Evolutionary conservation across 2,797 vertebrate genomes (phyloP).

Genomic region (Gambelia wislizenii): DNA sequence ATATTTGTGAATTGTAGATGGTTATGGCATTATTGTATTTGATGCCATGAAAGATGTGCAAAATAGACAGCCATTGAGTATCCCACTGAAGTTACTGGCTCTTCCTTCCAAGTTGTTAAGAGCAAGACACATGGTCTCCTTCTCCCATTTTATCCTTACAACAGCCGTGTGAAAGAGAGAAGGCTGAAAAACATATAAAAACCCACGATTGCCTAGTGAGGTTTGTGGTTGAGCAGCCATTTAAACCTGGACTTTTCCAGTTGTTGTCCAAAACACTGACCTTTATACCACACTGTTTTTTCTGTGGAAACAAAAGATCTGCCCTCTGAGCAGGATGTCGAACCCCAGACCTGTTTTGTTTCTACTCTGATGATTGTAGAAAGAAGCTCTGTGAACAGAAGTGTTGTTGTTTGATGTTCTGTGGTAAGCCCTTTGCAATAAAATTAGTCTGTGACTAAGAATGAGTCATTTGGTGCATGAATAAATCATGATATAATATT

Average conservation of each 20-base stretch:
- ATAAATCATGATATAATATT: conserved; percentile 13
- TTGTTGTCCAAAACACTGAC: too few relatives aligned
- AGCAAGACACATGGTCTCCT: background rate
- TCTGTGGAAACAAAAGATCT: background rate
- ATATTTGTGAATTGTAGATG: background rate
- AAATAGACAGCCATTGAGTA: background rate
- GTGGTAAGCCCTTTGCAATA: background rate
- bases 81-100: background rate
- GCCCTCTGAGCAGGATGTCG: background rate
- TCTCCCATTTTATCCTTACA: too few relatives aligned
- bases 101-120: background rate
- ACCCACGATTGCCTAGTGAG: background rate
- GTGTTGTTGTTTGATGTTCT: background rate
- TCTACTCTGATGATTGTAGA: background rate
- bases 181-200: too few relatives aligned
- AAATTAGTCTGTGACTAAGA: background rate
- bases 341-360: background rate
- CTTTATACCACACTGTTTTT: background rate
- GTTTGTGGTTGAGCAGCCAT: background rate
- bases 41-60: too few relatives aligned
- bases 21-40: background rate
- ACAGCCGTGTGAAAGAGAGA: too few relatives aligned
- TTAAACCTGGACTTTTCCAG: background rate
- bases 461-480: background rate
- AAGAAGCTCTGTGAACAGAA: background rate